Base-by-base conservation (phyloP, 2,888 invertebrate species). In the Osmoderma eremita region DNA sequence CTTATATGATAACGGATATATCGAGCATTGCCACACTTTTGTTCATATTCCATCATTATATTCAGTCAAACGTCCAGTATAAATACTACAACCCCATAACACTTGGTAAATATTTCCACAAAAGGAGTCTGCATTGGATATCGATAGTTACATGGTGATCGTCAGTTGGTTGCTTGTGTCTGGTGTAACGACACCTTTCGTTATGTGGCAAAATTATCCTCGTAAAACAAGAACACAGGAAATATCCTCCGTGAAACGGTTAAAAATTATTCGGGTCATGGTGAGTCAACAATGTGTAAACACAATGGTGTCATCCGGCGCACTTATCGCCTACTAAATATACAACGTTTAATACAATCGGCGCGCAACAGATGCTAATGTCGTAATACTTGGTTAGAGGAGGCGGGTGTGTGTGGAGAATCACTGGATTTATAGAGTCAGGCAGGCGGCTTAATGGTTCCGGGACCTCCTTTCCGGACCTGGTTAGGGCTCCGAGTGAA, bases 341-440 rank as follows among this genome's bases (percentile, higher is more conserved):
- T 42, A 58, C 56, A 61, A 45, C 30, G 58, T 61, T 42, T 61
- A 45, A 45, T 61, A 30, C 30, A 61, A 45, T 45, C 42, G 58
- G 17, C 15, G 58, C 45, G 58, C 58, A 61, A 61, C 58, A 61
- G 58, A 61, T 61, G 58, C 17, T 45, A 61, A 45, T 61, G 45
- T 24, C 18, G 45, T 61, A 61, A 61, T 13, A 42, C 30, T 61
- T 10, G 3, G 10, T 10, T 30, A 30, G 30, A 30, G 30, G 30
- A 10, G n/a, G 18, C 48, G 20, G 20, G 48, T 20, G 6, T 17
- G 24, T 45, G 45, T 6, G 10, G 24, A n/a, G 20, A 22, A 45
- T 61, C 58, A n/a, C 24, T 30, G 45, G 45, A 61, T 61, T 61
- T 61, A 61, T 61, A 61, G 45, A 61, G 58, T 61, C 45, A 45